Conservation (phyloP, 2,113 vertebrate species). For the Orthonyx spaldingii region DNA sequence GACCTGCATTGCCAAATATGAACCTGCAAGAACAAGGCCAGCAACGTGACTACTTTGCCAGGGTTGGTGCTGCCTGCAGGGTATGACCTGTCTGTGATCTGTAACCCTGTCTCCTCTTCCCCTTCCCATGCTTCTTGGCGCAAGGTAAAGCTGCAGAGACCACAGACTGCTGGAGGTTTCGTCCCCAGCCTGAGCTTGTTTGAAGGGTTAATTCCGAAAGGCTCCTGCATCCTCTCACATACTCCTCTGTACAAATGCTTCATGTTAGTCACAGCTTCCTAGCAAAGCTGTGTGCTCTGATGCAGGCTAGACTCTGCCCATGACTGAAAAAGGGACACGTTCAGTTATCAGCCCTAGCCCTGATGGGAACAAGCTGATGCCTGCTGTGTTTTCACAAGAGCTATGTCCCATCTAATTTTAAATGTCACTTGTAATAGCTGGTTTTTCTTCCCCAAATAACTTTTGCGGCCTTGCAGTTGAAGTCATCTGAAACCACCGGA, state of each 20-base stretch:
- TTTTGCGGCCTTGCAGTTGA: not conserved
- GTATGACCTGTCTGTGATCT: not conserved
- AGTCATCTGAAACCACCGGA: conserved; percentile 21
- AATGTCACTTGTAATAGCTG: conserved; percentile 17
- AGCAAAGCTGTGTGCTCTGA: not conserved
- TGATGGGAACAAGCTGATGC: not conserved
- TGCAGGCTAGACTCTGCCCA: not conserved
- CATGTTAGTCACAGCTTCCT: not conserved
- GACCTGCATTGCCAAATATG: not conserved
- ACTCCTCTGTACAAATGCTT: not conserved
- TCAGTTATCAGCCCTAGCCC: not conserved
- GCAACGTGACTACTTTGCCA: not conserved
- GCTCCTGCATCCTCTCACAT: not conserved
- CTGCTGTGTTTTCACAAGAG: not conserved
- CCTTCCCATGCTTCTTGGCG: not conserved
- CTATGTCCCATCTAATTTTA: not conserved
- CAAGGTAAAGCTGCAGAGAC: not conserved
- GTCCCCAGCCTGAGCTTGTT: not conserved
- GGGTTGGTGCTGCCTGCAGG: not conserved
- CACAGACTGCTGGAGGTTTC: not conserved
- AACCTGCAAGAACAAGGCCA: not conserved
- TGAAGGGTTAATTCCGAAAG: not conserved
- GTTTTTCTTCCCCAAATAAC: not conserved
- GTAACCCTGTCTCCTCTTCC: not conserved
- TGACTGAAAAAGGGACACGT: not conserved